Percentiles rank a stretch among this genome's conserved stretches.
phyloP scores from a whole-genome alignment of 2,113 vertebrate species.

The Solenodon paradoxus region DNA sequence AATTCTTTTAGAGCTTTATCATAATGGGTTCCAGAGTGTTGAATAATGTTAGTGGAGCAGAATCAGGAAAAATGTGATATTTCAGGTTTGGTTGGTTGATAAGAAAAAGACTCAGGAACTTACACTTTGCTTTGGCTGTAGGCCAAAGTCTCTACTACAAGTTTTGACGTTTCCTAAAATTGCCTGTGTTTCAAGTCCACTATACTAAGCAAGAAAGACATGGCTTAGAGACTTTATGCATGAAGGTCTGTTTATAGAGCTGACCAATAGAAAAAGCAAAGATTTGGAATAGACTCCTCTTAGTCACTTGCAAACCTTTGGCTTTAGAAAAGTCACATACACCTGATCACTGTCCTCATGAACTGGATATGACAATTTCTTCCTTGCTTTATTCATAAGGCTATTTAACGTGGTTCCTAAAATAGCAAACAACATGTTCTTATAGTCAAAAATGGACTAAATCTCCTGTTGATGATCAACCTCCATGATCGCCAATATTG shows the following conservation, averaged over 20 bases:
- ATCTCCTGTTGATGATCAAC: not conserved
- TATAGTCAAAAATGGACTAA: not conserved
- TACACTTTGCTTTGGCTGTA: constrained; percentile 20
- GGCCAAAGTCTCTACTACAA: not conserved
- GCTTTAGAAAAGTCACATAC: not conserved
- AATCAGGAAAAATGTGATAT: constrained; percentile 41
- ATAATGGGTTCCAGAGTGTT: constrained; percentile 19
- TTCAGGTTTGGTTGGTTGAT: constrained; percentile 57
- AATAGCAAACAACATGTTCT: not conserved
- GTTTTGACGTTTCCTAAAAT: constrained; percentile 53
- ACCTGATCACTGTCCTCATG: not conserved
- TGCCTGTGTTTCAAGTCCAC: not conserved
- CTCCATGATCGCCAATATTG: not conserved
- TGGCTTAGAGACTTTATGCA: not conserved
- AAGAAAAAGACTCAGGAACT: not conserved
- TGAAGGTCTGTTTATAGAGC: not conserved
- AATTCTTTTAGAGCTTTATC: constrained; percentile 39
- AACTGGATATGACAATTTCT: not conserved
- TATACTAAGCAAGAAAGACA: not conserved
- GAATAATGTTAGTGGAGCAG: not conserved
- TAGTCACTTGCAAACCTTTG: not conserved
- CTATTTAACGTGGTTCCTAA: not conserved
- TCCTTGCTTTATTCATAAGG: not conserved
- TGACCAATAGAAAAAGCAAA: not conserved
- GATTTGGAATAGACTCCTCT: not conserved